phyloP scores from a whole-genome alignment of 30 jellyfish, hydroid and myxozoan species.

The Nemopilema nomurai region DNA sequence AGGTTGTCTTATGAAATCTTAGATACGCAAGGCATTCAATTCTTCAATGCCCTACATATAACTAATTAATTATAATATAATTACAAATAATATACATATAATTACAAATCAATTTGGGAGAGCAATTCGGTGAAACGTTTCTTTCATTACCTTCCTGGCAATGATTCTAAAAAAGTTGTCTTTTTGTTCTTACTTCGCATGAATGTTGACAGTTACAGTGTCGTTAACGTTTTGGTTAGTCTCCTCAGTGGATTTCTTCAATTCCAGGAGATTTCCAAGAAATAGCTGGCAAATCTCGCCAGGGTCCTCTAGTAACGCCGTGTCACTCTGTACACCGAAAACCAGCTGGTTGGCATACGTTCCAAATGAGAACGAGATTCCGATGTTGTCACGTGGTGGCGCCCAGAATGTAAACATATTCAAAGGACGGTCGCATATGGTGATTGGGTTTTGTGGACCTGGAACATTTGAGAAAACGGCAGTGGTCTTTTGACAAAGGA shows the following conservation, averaged over 20 bases:
- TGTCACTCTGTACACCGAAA: constrained; percentile 77
- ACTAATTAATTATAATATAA: too few relatives aligned
- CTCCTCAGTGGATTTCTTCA: constrained; percentile 21
- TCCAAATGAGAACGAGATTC: constrained; percentile 72
- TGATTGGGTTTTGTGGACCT: constrained; percentile 78
- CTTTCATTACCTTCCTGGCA: too few relatives aligned
- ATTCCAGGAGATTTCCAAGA: constrained; percentile 36
- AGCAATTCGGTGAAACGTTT: too few relatives aligned
- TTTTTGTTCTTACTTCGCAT: neutral
- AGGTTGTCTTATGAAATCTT: too few relatives aligned
- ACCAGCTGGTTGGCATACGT: constrained; percentile 56
- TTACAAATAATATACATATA: too few relatives aligned
- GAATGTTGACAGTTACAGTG: neutral
- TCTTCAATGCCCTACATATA: too few relatives aligned
- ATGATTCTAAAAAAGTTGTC: too few relatives aligned
- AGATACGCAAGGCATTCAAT: too few relatives aligned
- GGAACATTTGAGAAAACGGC: constrained; percentile 77
- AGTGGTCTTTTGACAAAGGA: constrained; percentile 80
- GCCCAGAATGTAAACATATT: constrained; percentile 84
- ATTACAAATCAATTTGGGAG: too few relatives aligned
- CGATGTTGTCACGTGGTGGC: constrained; percentile 84
- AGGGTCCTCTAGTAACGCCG: constrained; percentile 51
- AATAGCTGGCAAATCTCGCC: constrained; percentile 57
- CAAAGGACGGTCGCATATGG: constrained; percentile 58
- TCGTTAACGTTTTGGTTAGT: neutral